Base-by-base conservation (phyloP, 2,888 invertebrate genomes). In the Hemaris fuciformis region DNA sequence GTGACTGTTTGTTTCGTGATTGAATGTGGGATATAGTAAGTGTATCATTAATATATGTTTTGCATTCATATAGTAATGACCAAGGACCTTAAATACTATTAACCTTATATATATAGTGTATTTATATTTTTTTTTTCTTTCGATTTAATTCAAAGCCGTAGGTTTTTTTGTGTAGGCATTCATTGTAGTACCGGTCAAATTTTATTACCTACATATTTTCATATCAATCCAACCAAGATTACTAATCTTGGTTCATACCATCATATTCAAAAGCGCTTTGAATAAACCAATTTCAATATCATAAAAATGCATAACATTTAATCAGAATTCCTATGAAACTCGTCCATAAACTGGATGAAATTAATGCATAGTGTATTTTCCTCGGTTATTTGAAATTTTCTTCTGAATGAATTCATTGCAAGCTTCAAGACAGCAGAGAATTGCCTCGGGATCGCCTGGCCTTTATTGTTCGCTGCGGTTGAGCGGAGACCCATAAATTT, bases 341-440 rank as follows among this genome's bases (percentile, higher is more conserved):
- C 22, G 8, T 23, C 18, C 25, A 48, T 18, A 2, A 10, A 34
- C 38, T 38, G 38, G 18, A 38, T 41, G 38, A 34, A 25, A 2
- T 41, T 41, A 53, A 13, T 10, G 22, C 3, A 34, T 66, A 64
- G 46, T 62, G 59, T 63, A 62, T 59, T n/a, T 64, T 64, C 59
- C 57, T 67, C 62, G 31, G 42, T 46, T 57, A 59, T 59, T 75
- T 69, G 73, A 75, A 75, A 73, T 73, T n/a, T 71, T 69, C 68
- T 72, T 71, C 71, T 68, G 74, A 75, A 71, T 70, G 68, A 76
- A 76, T 75, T 76, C 74, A 76, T 75, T 74, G 73, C 77, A 72
- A 72, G 69, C 64, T 68, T 68, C 70, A 73, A 68, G 72, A 69
- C 68, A 70, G 68, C 71, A 69, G 71, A 68, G 71, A 77, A 75